Evolutionary conservation across 2,888 invertebrate species (phyloP), one percentile per base, ranked within the genome.

Genomic region (Biston stratarius): DNA sequence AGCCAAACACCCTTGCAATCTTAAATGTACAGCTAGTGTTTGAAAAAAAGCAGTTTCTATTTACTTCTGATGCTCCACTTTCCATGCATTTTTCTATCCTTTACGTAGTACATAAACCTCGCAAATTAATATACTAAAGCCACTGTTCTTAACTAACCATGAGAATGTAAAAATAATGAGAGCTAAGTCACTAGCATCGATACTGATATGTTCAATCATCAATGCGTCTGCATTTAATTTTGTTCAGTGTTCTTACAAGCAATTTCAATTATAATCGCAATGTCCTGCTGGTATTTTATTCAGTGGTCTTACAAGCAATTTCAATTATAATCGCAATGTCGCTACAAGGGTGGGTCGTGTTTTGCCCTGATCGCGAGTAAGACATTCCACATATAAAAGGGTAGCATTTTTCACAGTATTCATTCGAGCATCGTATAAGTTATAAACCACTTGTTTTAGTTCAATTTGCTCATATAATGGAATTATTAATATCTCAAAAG

Each of bases 271-370:
- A 76, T 55, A 63, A 53, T 61, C 24, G 45, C 61, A 65, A 71
- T 73, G 64, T 74, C 81, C 79, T 75, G 76, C 78, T 74, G 81
- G 52, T 80, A n/a, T n/a, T n/a, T n/a, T n/a, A 24, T 3, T 24
- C 24, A 24, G 1, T 24, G 24, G 1, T 24, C 24, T 24, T 44
- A 76, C 76, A 75, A 47, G 74, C 71, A 61, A 74, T 74, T 73
- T 74, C 76, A 76, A 79, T 76, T 71, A 76, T 55, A 63, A 53
- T 61, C 24, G 45, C 61, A 65, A 71, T 73, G 64, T 74, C 58
- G 67, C 72, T 75, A 77, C 71, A 67, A 44, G 61, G 47, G 47
- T 62, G 24, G 70, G 52, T 67, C 45, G 38, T 48, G 15, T 51
- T 33, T 40, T 12, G 40, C 15, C 57, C 62, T 47, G 38, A 44